Percentiles rank a stretch among this genome's conserved stretches.
Evolutionary conservation across 2,113 vertebrate species (phyloP).

Genomic region (Pollimyrus isidori): DNA sequence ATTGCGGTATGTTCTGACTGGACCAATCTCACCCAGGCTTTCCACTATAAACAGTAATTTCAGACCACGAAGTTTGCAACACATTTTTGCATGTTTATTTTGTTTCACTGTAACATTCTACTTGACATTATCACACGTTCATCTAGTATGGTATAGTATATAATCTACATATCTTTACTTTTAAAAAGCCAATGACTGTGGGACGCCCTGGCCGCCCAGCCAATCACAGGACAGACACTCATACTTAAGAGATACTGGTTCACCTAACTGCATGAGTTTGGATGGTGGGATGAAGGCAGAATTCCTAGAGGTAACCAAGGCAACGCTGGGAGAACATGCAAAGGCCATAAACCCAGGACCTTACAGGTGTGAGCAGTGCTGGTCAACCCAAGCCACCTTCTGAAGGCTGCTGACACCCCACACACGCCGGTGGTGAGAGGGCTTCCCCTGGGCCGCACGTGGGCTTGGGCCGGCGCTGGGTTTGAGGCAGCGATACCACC

Average conservation of each 20-base stretch:
- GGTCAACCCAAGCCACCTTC: not conserved
- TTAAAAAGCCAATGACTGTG: not conserved
- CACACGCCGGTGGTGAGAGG: not conserved
- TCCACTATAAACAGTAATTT: not conserved
- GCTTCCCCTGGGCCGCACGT: not conserved
- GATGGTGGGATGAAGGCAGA: not conserved
- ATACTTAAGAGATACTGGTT: not conserved
- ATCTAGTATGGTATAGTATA: not conserved
- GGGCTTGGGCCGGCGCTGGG: not conserved
- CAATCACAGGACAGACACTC: not conserved
- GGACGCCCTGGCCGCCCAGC: not conserved
- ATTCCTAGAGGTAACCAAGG: not conserved
- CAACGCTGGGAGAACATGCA: not conserved
- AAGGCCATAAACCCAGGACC: not conserved
- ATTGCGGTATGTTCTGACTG: not conserved
- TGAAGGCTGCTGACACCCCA: not conserved
- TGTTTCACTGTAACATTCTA: too few relatives aligned
- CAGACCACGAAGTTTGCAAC: not conserved
- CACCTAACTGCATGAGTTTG: not conserved
- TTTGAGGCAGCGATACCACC: not conserved
- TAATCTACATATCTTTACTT: not conserved
- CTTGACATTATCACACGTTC: too few relatives aligned
- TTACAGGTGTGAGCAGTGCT: not conserved
- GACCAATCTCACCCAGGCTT: not conserved
- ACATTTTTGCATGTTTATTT: not conserved